Evolutionary conservation across 2,113 vertebrate genomes (phyloP).

Genomic region (Speoplatyrhinus poulsoni): DNA sequence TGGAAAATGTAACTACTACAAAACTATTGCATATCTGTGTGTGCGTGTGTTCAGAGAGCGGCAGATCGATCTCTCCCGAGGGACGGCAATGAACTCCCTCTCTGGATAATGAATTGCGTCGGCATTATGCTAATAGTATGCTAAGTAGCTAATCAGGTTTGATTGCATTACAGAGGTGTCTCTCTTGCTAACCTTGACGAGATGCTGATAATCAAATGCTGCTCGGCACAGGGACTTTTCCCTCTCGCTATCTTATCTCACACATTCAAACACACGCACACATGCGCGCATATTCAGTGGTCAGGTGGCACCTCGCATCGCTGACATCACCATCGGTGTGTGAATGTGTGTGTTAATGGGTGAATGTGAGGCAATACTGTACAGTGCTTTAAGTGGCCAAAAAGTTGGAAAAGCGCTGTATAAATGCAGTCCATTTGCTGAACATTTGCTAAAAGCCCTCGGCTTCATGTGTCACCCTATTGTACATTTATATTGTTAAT

Average conservation of each 20-base stretch:
- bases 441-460: too few relatives aligned
- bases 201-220: slow-evolving; percentile 63
- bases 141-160: slow-evolving; percentile 74
- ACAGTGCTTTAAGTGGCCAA: too few relatives aligned
- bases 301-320: too few relatives aligned
- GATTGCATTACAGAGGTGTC: slow-evolving; percentile 64
- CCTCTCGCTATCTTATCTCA: background rate
- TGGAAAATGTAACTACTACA: too few relatives aligned
- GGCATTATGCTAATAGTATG: slow-evolving; percentile 67
- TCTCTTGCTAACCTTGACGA: slow-evolving; percentile 65
- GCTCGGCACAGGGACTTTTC: slow-evolving; percentile 50
- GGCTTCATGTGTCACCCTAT: too few relatives aligned
- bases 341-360: too few relatives aligned
- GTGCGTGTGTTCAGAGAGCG: background rate
- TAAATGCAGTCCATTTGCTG: too few relatives aligned
- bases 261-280: background rate
- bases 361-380: too few relatives aligned
- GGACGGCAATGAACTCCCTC: slow-evolving; percentile 56
- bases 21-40: background rate
- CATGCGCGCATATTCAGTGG: too few relatives aligned
- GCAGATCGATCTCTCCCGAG: slow-evolving; percentile 19
- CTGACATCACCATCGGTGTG: too few relatives aligned
- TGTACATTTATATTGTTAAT: too few relatives aligned
- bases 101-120: slow-evolving; percentile 64
- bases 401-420: too few relatives aligned